A percentile compares a stretch with the other conserved stretches of the same genome.
Conservation (phyloP, 2,888 invertebrate genomes). For the Hypolimnas misippus region DNA sequence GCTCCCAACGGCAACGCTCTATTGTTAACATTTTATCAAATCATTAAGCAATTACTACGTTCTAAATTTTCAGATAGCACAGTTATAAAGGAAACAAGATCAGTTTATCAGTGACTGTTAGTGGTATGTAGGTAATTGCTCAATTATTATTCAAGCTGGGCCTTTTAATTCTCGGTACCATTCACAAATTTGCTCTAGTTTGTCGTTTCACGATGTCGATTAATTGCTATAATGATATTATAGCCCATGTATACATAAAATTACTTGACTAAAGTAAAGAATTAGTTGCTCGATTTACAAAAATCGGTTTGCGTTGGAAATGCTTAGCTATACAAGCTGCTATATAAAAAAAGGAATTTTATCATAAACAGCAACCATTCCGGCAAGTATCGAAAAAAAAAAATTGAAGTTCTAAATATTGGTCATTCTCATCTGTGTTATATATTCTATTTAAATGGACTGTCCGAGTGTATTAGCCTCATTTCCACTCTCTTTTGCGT, state of each 20-base stretch:
- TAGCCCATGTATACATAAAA: neutral
- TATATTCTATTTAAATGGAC: slow-evolving; percentile 8
- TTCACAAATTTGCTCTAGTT: slow-evolving; percentile 22
- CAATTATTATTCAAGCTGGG: slow-evolving; percentile 20
- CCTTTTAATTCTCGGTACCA: slow-evolving; percentile 16
- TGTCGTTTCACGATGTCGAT: slow-evolving; percentile 7
- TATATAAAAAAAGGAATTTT: no score
- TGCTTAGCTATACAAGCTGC: no score
- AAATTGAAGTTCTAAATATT: slow-evolving; percentile 23
- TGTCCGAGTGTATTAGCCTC: neutral
- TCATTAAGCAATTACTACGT: neutral
- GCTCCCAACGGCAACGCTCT: no score
- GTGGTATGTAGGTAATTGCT: slow-evolving; percentile 20
- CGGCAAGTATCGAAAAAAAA: no score
- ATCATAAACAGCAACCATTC: neutral
- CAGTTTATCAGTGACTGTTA: slow-evolving; percentile 12
- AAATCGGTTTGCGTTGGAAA: no score
- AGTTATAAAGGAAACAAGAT: slow-evolving; percentile 13
- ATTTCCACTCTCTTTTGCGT: neutral
- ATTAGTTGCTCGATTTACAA: no score
- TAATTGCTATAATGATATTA: neutral
- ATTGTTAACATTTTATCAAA: neutral
- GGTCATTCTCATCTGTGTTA: neutral
- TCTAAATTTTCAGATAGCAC: slow-evolving; percentile 2
- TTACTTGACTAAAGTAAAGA: no score